Evolutionary conservation across 2,113 vertebrate genomes (phyloP).

Genomic region (Coryphaenoides rupestris): DNA sequence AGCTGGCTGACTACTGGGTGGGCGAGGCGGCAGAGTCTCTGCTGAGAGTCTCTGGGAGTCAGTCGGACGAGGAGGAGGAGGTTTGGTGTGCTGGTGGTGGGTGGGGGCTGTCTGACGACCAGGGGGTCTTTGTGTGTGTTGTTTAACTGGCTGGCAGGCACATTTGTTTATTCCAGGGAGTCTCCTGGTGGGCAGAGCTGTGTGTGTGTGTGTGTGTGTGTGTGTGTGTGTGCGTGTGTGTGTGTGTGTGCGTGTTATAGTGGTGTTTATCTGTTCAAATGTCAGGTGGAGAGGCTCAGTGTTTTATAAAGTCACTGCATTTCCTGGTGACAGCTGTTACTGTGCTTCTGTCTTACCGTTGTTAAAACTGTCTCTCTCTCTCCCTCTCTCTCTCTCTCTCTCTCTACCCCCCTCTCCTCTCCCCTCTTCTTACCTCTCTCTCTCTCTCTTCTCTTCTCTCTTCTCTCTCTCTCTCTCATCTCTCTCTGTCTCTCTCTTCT

Average conservation of each 20-base stretch:
- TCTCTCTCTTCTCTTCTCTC: neutral
- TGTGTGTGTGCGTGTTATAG: neutral
- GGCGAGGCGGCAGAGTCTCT: neutral
- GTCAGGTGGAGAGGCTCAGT: conserved; percentile 29
- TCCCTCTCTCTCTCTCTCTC: neutral
- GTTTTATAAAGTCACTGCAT: neutral
- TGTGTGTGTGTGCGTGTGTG: conserved; percentile 13
- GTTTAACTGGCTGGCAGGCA: conserved; percentile 36
- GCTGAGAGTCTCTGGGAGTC: too few species aligned
- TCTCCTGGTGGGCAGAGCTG: neutral
- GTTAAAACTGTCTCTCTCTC: neutral
- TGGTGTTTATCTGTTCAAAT: neutral
- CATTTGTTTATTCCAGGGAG: conserved; percentile 41
- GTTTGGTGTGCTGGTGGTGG: too few species aligned
- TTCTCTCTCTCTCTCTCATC: too few species aligned
- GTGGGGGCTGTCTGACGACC: conserved; percentile 14
- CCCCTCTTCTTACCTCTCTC: too few species aligned
- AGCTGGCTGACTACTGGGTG: too few species aligned
- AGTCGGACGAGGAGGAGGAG: too few species aligned
- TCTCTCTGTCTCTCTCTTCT: conserved; percentile 1
- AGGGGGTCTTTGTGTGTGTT: conserved; percentile 50
- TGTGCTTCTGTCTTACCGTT: conserved; percentile 7
- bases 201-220: neutral
- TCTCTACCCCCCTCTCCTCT: neutral
- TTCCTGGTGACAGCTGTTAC: conserved; percentile 32